Conservation (phyloP, 2,888 invertebrate genomes). For the Acleris cristana region DNA sequence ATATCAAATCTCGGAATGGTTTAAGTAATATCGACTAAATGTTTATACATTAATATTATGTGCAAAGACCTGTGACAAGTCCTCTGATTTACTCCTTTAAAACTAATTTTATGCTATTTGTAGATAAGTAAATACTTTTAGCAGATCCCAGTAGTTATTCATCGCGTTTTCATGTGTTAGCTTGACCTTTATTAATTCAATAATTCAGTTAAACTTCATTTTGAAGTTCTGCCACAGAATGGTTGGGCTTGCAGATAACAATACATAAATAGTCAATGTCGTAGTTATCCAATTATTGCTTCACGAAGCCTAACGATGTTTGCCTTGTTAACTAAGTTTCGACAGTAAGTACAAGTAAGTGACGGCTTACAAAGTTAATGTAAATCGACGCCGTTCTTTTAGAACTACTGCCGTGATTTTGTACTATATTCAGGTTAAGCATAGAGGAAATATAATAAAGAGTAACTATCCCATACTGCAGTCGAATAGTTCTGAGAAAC, state of each 20-base stretch:
- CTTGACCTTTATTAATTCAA: no score
- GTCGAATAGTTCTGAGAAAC: no score
- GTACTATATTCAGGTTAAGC: slow-evolving; percentile 35
- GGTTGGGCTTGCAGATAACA: slow-evolving; percentile 27
- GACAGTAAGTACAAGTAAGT: slow-evolving; percentile 56
- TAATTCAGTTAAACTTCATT: no score
- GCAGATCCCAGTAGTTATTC: no score
- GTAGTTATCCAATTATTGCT: slow-evolving; percentile 47
- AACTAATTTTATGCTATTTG: no score
- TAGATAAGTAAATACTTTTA: no score
- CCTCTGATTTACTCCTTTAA: no score
- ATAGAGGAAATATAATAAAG: no score
- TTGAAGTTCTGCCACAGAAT: no score
- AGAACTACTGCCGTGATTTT: slow-evolving; percentile 52
- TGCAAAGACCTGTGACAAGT: no score
- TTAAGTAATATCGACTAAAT: slow-evolving; percentile 40
- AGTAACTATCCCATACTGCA: no score
- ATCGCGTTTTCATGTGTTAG: no score
- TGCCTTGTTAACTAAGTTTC: slow-evolving; percentile 65
- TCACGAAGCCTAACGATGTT: slow-evolving; percentile 61
- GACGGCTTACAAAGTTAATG: slow-evolving; percentile 53
- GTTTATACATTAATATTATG: slow-evolving; percentile 9
- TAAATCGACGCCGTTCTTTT: slow-evolving; percentile 46
- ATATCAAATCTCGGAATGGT: slow-evolving; percentile 34
- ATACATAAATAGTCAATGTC: slow-evolving; percentile 45